Conservation (phyloP, 2,113 vertebrate species). For the Halichoerus grypus region DNA sequence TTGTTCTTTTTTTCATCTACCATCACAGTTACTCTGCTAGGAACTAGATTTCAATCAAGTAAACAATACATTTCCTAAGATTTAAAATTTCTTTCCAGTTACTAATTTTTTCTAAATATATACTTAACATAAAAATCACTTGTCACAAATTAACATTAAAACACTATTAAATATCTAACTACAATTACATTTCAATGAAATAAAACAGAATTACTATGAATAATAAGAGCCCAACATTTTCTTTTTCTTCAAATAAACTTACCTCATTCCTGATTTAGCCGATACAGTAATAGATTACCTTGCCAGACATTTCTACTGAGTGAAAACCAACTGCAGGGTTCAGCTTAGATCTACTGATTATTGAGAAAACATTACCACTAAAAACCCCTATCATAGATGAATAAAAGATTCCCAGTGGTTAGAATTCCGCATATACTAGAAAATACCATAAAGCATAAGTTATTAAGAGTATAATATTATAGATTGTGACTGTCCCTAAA, state of each 20-base stretch:
- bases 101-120: constrained; percentile 8
- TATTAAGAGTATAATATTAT: constrained; percentile 81
- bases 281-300: neutral
- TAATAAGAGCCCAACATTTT: constrained; percentile 5
- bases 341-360: constrained; percentile 63
- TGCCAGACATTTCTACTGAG: constrained; percentile 70
- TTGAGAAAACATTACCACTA: constrained; percentile 67
- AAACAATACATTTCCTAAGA: constrained; percentile 44
- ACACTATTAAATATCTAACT: neutral
- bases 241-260: constrained; percentile 78
- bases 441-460: constrained; percentile 80
- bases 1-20: neutral
- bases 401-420: constrained; percentile 68
- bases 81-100: constrained; percentile 34
- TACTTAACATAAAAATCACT: constrained; percentile 50
- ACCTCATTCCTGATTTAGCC: constrained; percentile 80
- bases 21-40: neutral
- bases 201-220: constrained; percentile 56
- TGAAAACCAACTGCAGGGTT: constrained; percentile 55
- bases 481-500: constrained; percentile 83
- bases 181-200: constrained; percentile 45
- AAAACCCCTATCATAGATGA: constrained; percentile 52
- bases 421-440: constrained; percentile 70
- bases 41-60: neutral
- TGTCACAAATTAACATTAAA: constrained; percentile 45